Base-by-base conservation (phyloP, 2,797 vertebrate species). In the Hydrolagus colliei region DNA sequence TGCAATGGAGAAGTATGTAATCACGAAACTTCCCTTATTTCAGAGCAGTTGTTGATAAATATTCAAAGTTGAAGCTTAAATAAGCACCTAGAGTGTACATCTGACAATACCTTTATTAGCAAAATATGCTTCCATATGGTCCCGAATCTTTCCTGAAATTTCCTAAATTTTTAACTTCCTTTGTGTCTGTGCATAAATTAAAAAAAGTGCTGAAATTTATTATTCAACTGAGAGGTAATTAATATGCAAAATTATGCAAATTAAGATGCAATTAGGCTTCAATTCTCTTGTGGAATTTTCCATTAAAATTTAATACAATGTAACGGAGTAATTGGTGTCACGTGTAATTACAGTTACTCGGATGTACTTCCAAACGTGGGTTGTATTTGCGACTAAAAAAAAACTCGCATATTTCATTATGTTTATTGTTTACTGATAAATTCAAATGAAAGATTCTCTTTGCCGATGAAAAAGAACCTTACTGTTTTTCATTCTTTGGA, bases 171-270 rank as follows among this genome's bases (percentile, higher is more conserved):
- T 95, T 93, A 95, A 96, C 96, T 97, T 97, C 95, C 96, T 96
- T 96, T 96, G 94, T 96, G 96, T 97, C 95, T 94, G 90, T 93
- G 96, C 96, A 98, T 98, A 98, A 98, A 98, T 98, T 97, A 96
- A 97, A 97, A 76, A 98, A 98, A 97, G 96, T 96, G 95, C 95
- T 96, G 95, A 98, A 98, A 98, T 98, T 97, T 98, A 99, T 99
- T 99, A 99, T 99, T 99, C 97, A 97, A 97, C 95, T 93, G 96
- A 97, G 97, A 98, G 97, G 97, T 97, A 98, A 99, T 99, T 99
- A 99, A 99, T 99, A 99, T 99, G 97, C 98, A 99, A 98, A 99
- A 99, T 98, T 99, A 99, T 99, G 97, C 97, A 98, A 99, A 99
- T 99, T 97, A 99, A 98, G 98, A 98, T 96, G 97, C 97, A 99